Evolutionary conservation across 2,888 invertebrate species (phyloP), one percentile per base, ranked within the genome.

Genomic region (Drosophila multiciliata): DNA sequence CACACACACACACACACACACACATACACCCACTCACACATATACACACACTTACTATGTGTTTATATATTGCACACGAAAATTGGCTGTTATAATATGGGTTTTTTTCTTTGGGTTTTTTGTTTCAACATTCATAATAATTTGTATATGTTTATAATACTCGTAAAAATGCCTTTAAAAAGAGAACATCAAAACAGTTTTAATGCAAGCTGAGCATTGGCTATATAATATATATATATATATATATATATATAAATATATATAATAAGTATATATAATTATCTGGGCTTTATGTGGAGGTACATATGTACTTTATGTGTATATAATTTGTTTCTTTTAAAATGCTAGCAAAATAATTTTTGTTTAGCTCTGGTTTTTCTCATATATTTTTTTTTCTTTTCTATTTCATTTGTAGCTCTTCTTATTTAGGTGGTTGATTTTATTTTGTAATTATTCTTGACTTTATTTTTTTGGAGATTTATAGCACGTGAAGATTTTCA

Each of bases 401-500:
- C 49, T 70, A 54, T 69, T 67, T 67, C 38, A 38, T 62, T 54
- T 57, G 36, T 54, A 36, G 17, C n/a, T 48, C 36, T 36, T 55
- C 38, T 36, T 1, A 15, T 5, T 35, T 33, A 23, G 23, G 7
- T 48, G 15, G 15, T 32, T 29, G 32, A 35, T 36, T 52, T 45
- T 26, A 36, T 45, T 66, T 66, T 29, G 29, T 17, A 20, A 50
- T 69, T 54, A 55, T 61, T 58, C 26, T 49, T 62, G 50, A 20
- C 38, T 55, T 20, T 53, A 40, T 38, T 26, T 29, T 29, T 29
- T 29, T 6, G 23, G 23, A 23, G 73, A 32, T 78, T 87, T 95
- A 97, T 82, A 97, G 94, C 78, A 97, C 97, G 92, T 97, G 97
- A 73, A 97, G 94, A 93, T 97, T 97, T 93, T 97, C 97, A 93